A percentile compares a stretch with the other conserved stretches of the same genome.
These are phyloP conservation scores for Stictocephala bisonia DNA, from an alignment of 2,888 invertebrate genomes.

Conservation along the genomic window DNA sequence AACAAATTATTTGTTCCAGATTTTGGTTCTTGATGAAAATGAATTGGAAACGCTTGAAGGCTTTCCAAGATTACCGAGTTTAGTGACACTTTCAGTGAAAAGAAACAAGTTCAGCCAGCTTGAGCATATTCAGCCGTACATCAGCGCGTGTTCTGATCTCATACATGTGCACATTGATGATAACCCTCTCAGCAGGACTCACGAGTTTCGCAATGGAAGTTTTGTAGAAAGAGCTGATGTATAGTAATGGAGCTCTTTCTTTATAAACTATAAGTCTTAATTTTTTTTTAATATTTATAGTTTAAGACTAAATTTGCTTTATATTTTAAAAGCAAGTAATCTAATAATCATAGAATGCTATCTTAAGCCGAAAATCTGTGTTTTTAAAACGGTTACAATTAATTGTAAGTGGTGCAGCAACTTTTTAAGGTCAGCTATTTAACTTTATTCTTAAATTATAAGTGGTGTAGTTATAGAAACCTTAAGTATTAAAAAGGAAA, in stretches of 20 bases:
- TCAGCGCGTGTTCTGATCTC: neutral
- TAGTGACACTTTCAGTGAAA: slow-evolving; percentile 65
- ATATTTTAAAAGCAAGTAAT: too few species aligned
- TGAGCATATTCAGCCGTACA: slow-evolving; percentile 32
- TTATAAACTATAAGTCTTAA: neutral
- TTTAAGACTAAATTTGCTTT: too few species aligned
- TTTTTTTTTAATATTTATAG: neutral
- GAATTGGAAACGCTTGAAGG: slow-evolving; percentile 62
- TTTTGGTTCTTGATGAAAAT: slow-evolving; percentile 51
- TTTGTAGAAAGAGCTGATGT: too few species aligned
- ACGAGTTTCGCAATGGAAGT: slow-evolving; percentile 10
- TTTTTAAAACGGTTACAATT: too few species aligned
- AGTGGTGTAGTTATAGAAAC: too few species aligned
- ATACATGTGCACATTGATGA: slow-evolving; percentile 16
- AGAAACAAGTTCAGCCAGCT: slow-evolving; percentile 46
- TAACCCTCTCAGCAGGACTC: slow-evolving; percentile 11
- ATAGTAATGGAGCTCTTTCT: too few species aligned
- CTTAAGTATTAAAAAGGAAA: too few species aligned
- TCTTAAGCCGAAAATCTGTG: too few species aligned
- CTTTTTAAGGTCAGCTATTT: too few species aligned
- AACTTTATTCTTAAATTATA: too few species aligned
- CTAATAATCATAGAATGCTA: too few species aligned
- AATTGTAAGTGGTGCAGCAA: too few species aligned
- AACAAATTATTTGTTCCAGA: slow-evolving; percentile 44
- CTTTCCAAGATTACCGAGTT: slow-evolving; percentile 67